These are phyloP conservation scores for Cyanoderma ruficeps DNA, from an alignment of 2,113 vertebrate genomes.

Conservation along the genomic window DNA sequence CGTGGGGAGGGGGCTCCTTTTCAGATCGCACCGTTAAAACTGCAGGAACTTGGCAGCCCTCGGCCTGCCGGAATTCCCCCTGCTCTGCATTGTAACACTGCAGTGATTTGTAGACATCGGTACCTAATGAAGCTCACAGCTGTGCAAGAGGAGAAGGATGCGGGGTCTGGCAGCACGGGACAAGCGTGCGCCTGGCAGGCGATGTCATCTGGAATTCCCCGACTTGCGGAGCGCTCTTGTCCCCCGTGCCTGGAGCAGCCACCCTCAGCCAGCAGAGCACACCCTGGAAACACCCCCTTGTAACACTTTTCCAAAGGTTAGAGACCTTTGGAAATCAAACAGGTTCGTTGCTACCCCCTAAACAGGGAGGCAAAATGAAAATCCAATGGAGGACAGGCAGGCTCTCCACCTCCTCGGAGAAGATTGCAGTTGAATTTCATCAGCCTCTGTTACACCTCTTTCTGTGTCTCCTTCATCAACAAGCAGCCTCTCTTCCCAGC, in stretches of 20 bases:
- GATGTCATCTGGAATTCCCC: conserved; percentile 78
- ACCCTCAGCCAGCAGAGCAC: neutral
- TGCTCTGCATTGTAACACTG: conserved; percentile 59
- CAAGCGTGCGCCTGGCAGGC: conserved; percentile 57
- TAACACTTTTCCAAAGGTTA: neutral
- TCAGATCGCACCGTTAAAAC: conserved; percentile 30
- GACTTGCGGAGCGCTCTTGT: neutral
- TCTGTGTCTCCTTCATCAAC: neutral
- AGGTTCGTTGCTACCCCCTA: neutral
- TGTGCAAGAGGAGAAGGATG: conserved; percentile 71
- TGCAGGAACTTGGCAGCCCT: conserved; percentile 73
- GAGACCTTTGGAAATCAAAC: neutral
- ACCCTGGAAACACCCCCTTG: neutral
- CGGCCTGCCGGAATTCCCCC: conserved; percentile 76
- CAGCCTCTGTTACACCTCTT: neutral
- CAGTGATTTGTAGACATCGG: conserved; percentile 66
- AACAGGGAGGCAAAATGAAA: neutral
- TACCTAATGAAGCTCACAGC: conserved; percentile 73
- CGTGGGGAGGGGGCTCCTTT: conserved; percentile 36
- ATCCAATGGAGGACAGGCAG: neutral
- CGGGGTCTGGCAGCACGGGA: conserved; percentile 48
- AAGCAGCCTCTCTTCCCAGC: neutral
- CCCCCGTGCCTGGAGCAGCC: neutral
- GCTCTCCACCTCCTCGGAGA: neutral
- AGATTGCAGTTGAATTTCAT: neutral